Base-by-base conservation (phyloP, 2,113 vertebrate species). In the Engraulis encrasicolus region DNA sequence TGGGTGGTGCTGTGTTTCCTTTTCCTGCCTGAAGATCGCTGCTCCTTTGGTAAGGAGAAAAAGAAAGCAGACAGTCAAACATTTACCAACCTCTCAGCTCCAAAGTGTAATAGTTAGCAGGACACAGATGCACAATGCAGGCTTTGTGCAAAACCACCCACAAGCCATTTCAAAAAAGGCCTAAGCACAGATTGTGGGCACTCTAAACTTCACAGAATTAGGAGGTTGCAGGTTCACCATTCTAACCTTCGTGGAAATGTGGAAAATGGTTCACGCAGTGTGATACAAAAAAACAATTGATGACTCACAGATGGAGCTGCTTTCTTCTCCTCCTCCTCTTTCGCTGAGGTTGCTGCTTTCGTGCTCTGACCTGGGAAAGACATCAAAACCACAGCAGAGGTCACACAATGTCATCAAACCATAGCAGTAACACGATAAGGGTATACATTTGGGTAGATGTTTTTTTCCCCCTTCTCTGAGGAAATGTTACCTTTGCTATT, bases 1-100 rank as follows among this genome's bases (percentile, higher is more conserved):
- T 96, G 89, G 18, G 95, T 95, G 0, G 83, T 90, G 92, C 95
- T 96, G 81, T 91, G 91, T 91, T 97, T 98, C 89, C 96, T 95
- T 90, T 97, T 98, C 87, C 92, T 96, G 85, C 92, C 83, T 87
- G 88, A 74, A 34, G 66, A 74, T 74, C 66, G 66, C 66, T 34
- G 66, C 31, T 74, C 23, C 66, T 74, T 2, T 17, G 66, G 54
- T 9, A 20, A 85, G 79, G 23, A 61, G 34, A 52, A 17, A 82
- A 18, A 7, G 6, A 15, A 45, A 45, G 40, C 3, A 3, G 9
- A 45, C 40, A 45, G 40, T 45, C 40, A 45, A n/a, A 45, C 40
- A 45, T 45, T 9, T 45, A 45, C 9, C 4, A 45, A 45, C 40
- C 40, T 45, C 9, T 9, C 40, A 5, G 40, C 4, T 45, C 40